These are phyloP conservation scores for Vandiemenella viatica DNA, from an alignment of 2,888 invertebrate species.

Conservation along the genomic window DNA sequence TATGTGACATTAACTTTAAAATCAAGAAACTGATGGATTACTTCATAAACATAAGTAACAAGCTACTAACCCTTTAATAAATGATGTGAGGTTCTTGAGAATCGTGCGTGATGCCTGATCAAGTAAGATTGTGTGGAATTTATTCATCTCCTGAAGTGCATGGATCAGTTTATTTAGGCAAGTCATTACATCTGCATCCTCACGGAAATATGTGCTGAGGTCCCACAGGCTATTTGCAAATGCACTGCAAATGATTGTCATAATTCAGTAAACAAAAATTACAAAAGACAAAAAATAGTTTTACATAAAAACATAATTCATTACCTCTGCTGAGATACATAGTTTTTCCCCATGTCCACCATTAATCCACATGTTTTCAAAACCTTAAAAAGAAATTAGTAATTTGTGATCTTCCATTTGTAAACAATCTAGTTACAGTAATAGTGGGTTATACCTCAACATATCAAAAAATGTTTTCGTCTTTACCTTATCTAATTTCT, in stretches of 20 bases:
- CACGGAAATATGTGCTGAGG: conserved; percentile 70
- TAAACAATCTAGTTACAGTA: too few species aligned
- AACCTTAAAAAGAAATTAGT: conserved; percentile 36
- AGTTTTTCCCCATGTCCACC: conserved; percentile 84
- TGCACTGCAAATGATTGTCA: too few species aligned
- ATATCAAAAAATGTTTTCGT: too few species aligned
- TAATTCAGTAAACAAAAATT: not conserved
- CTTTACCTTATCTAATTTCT: conserved; percentile 76
- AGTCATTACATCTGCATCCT: conserved; percentile 67
- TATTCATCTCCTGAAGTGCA: conserved; percentile 80
- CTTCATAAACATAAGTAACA: too few species aligned
- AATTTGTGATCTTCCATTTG: too few species aligned
- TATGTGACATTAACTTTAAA: too few species aligned
- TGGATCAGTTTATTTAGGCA: conserved; percentile 63
- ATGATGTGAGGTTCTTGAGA: conserved; percentile 73
- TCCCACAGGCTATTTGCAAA: conserved; percentile 84
- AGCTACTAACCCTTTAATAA: conserved; percentile 75
- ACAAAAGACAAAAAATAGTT: conserved; percentile 4
- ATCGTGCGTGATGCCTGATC: conserved; percentile 87
- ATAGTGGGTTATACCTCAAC: too few species aligned
- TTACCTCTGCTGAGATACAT: conserved; percentile 85
- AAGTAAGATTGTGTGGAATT: conserved; percentile 76
- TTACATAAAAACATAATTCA: not conserved
- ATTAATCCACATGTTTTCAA: conserved; percentile 78
- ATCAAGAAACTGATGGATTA: too few species aligned